These are phyloP conservation scores for Xiphophorus birchmanni DNA, from an alignment of 2,797 vertebrate genomes.

Conservation along the genomic window DNA sequence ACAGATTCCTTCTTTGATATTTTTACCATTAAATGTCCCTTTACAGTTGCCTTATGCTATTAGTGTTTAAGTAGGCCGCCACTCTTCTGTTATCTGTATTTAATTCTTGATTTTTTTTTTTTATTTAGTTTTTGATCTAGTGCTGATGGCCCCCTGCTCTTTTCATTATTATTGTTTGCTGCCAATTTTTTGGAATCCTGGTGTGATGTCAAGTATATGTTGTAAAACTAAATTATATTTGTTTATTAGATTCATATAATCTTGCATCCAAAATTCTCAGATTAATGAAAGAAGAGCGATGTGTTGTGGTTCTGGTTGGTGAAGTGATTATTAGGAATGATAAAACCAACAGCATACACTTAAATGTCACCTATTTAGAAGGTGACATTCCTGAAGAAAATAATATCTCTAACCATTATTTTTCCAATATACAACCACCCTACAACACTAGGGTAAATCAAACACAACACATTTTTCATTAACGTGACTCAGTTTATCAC, in stretches of 20 bases:
- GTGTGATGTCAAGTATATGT: background rate
- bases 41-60: background rate
- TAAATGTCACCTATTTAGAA: no score
- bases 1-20: background rate
- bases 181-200: background rate
- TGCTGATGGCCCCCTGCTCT: background rate
- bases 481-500: background rate
- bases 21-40: background rate
- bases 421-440: background rate
- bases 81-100: background rate
- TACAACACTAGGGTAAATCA: background rate
- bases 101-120: background rate
- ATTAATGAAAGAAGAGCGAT: background rate
- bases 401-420: background rate
- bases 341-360: background rate
- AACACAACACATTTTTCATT: background rate
- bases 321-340: background rate
- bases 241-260: background rate
- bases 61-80: background rate
- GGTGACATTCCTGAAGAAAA: background rate
- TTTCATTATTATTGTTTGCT: background rate
- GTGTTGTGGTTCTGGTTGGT: background rate
- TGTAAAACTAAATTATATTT: background rate
- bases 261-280: background rate
- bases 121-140: background rate